Conservation (phyloP, 2,797 vertebrate genomes). For the Peromyscus nudipes region DNA sequence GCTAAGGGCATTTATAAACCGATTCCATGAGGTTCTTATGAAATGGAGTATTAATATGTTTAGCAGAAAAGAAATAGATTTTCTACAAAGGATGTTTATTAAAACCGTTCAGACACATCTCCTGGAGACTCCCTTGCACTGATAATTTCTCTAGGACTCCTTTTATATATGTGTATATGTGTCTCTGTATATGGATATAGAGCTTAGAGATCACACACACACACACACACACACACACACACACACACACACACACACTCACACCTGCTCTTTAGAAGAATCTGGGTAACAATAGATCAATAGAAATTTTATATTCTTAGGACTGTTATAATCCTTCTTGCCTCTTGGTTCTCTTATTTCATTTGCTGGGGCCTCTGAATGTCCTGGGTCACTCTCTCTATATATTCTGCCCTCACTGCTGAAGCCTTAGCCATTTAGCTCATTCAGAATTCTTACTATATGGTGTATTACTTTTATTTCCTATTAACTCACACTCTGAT, state of each 20-base stretch:
- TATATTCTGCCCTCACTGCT: background rate
- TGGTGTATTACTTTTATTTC: constrained; percentile 8
- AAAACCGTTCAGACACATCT: background rate
- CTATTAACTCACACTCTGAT: constrained; percentile 79
- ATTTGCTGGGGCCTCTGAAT: background rate
- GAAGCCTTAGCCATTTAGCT: background rate
- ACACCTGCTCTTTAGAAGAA: background rate
- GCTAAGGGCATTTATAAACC: background rate
- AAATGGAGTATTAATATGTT: background rate
- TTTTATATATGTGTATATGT: background rate
- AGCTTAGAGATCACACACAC: background rate
- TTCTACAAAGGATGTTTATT: background rate
- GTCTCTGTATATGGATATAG: background rate
- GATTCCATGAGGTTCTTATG: background rate
- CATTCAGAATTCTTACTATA: background rate
- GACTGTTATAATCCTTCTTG: background rate
- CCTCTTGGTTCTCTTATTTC: background rate
- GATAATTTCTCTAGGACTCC: background rate
- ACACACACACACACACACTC: background rate
- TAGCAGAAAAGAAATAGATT: constrained; percentile 25
- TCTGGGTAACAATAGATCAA: background rate
- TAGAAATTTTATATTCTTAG: background rate
- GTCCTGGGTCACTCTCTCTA: background rate
- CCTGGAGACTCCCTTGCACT: background rate
- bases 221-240: background rate